Base-by-base conservation (phyloP, 2,113 vertebrate species). In the Saccopteryx leptura region DNA sequence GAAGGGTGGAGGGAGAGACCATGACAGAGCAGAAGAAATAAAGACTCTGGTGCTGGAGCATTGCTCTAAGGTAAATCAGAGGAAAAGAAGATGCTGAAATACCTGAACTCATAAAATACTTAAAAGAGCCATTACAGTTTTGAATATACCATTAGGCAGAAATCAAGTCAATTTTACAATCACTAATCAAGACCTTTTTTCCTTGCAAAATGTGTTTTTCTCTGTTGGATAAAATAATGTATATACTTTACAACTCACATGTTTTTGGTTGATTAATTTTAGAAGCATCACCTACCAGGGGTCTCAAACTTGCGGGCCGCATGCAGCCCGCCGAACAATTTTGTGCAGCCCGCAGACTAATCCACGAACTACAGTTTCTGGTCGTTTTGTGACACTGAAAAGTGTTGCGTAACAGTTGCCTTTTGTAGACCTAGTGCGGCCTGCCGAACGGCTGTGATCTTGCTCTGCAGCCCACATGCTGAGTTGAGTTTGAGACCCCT, bases 141-240 rank as follows among this genome's bases (percentile, higher is more conserved):
- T 28, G 31, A 95, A 26, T 79, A 71, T 21, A 54, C 10, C n/a
- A 63, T 81, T 54, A 78, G 18, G 88, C 4, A 54, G 61, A 93
- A 79, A 31, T 54, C 18, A 60, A 81, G 69, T 81, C 84, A 39
- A n/a, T 94, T 75, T 95, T 63, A 60, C 90, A 65, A 65, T 86
- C 54, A 72, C 33, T 60, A 28, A 69, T 54, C 71, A 79, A 82
- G 54, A 90, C 50, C 63, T 72, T 96, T 92, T 12, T 33, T 63
- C 61, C 61, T 90, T 80, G n/a, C 1, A 78, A 93, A 94, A 58
- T 52, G 3, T 75, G 14, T 9, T 60, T 17, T 68, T 23, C 89
- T 65, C 26, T 79, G 31, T 88, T 85, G 68, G 56, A 23, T 56
- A 83, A 91, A 92, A 85, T 26, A 24, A 46, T 28, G 3, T 14